These are phyloP conservation scores for Tangara arthus DNA, from an alignment of 2,797 vertebrate species.

Conservation along the genomic window DNA sequence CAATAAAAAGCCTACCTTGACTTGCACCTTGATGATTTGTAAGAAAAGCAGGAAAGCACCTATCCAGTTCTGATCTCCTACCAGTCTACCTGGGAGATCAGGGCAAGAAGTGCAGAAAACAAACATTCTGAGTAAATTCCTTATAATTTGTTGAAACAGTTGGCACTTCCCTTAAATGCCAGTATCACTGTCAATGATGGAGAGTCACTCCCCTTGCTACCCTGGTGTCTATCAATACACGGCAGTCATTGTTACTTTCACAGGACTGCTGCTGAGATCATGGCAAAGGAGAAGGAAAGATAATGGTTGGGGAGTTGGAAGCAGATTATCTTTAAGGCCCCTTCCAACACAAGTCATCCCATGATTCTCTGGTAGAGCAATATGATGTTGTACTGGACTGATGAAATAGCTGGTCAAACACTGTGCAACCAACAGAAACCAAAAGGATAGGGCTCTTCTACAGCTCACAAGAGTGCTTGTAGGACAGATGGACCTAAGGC, in stretches of 20 bases:
- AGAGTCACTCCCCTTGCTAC: not conserved
- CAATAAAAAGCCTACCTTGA: not conserved
- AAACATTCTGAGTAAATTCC: not conserved
- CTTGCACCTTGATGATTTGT: not conserved
- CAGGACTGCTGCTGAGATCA: not conserved
- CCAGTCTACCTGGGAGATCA: too few relatives aligned
- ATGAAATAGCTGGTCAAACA: not conserved
- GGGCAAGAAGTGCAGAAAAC: not conserved
- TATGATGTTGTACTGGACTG: too few relatives aligned
- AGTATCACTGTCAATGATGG: accelerated
- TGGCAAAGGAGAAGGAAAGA: not conserved
- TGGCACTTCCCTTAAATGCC: not conserved
- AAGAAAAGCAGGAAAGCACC: not conserved
- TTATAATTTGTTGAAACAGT: not conserved
- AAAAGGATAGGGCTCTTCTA: not conserved
- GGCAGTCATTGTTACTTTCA: not conserved
- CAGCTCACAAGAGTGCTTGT: too few relatives aligned
- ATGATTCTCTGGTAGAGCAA: not conserved
- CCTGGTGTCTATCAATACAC: not conserved
- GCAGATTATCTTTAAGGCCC: not conserved
- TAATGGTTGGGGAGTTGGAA: not conserved
- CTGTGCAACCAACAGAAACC: not conserved
- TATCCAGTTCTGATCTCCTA: not conserved
- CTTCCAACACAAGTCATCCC: not conserved
- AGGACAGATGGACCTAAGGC: not conserved